These are phyloP conservation scores for Corythaeola cristata DNA, from an alignment of 2,113 vertebrate genomes.

Conservation along the genomic window DNA sequence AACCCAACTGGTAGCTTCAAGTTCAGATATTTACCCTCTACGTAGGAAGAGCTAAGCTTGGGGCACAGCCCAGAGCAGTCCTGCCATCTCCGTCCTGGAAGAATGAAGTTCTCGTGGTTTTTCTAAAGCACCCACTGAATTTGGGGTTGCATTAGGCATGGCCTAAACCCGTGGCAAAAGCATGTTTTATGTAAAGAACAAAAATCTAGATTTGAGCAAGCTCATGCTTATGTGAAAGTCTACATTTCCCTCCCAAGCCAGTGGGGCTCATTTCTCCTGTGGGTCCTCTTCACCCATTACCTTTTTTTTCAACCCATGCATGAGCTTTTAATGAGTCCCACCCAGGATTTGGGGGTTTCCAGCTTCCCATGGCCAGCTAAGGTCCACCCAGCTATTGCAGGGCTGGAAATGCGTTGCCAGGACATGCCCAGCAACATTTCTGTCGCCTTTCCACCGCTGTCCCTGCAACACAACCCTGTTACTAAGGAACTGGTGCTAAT, in stretches of 20 bases:
- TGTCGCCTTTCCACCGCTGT: not conserved
- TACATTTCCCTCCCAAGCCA: not conserved
- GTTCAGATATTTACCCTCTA: not conserved
- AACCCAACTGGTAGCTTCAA: not conserved
- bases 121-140: not conserved
- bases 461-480: not conserved
- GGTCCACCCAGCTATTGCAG: not conserved
- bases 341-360: not conserved
- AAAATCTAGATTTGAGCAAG: not conserved
- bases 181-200: not conserved
- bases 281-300: not conserved
- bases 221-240: not conserved
- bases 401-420: not conserved
- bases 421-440: not conserved
- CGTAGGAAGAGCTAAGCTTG: not conserved
- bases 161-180: not conserved
- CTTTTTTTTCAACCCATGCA: not conserved
- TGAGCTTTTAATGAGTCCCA: not conserved
- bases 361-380: not conserved
- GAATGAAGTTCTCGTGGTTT: not conserved
- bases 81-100: not conserved
- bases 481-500: not conserved
- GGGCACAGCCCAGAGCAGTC: fast-evolving
- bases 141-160: not conserved
- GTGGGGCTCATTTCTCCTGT: not conserved